Evolutionary conservation across 2,797 vertebrate genomes (phyloP), one percentile per base, ranked within the genome.

Genomic region (Pogonophryne albipinna): DNA sequence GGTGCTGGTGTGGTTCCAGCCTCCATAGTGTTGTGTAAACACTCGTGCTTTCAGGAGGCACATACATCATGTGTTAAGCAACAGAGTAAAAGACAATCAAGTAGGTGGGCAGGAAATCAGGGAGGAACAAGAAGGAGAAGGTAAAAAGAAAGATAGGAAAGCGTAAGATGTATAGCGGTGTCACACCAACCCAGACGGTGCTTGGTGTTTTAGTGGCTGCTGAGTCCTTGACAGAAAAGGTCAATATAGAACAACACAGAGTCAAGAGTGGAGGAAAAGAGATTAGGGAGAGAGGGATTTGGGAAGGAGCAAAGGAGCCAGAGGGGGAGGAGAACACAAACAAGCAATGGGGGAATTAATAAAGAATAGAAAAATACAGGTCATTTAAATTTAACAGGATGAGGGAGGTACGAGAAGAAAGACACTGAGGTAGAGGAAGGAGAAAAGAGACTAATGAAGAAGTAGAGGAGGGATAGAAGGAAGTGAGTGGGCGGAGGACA

Each of bases 201-300:
- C 23, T 67, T 49, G 45, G n/a, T 61, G 45, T 50, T 42, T 44
- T 50, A 50, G 49, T 79, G 41, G 34, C 69, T 52, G 49, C 67
- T 66, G 73, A 85, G 64, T 58, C 64, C 41, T 31, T 65, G 11
- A 64, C 58, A 49, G 63, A 78, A 58, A 83, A 74, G 69, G 82
- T 72, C 58, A 66, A 46, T 58, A 50, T 31, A 42, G 71, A 83
- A 76, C 65, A 76, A 77, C 68, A 47, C 47, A 55, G 57, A 77
- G 68, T 83, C 80, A 77, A 76, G 56, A 34, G 68, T 62, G 57
- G 23, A 75, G 78, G 62, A 81, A 82, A 85, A 84, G 69, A 84
- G 85, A 89, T 89, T 82, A 86, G 50, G 66, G 66, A 58, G 63
- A 57, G 65, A 61, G 53, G 82, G 83, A 79, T 85, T 90, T 87